phyloP scores from a whole-genome alignment of 2,113 vertebrate species.

The Indri indri region DNA sequence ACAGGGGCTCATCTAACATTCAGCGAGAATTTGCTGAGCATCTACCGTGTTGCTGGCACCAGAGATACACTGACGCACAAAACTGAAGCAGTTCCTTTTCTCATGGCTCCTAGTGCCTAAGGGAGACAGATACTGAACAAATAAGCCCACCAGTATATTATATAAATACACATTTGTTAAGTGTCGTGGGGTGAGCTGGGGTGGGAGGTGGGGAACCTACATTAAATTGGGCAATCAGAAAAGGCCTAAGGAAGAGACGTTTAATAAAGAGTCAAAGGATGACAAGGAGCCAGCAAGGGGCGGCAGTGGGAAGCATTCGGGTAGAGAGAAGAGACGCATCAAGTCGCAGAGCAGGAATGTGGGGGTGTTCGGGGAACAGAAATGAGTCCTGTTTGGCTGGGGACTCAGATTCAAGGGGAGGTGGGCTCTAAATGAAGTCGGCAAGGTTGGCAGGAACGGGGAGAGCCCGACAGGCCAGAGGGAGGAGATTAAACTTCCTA shows the following conservation, averaged over 20 bases:
- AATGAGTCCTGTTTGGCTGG: background rate
- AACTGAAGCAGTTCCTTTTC: background rate
- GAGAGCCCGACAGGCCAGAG: background rate
- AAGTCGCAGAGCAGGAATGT: background rate
- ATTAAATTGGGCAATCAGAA: background rate
- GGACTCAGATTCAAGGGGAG: background rate
- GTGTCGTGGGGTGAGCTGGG: background rate
- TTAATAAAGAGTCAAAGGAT: background rate
- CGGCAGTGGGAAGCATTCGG: background rate
- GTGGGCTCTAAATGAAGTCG: background rate
- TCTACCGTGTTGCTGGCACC: background rate
- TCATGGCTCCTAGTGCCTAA: background rate
- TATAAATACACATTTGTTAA: background rate
- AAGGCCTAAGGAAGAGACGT: background rate
- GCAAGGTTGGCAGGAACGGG: background rate
- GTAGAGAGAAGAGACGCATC: background rate
- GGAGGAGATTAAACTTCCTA: background rate
- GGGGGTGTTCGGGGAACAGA: background rate
- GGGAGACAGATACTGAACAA: background rate
- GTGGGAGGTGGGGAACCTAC: background rate
- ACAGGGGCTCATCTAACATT: background rate
- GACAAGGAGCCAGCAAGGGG: background rate
- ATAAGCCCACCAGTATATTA: background rate
- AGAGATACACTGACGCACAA: background rate
- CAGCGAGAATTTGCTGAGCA: background rate